These are phyloP conservation scores for Creontiades dilutus DNA, from an alignment of 2,888 invertebrate species.

Conservation along the genomic window DNA sequence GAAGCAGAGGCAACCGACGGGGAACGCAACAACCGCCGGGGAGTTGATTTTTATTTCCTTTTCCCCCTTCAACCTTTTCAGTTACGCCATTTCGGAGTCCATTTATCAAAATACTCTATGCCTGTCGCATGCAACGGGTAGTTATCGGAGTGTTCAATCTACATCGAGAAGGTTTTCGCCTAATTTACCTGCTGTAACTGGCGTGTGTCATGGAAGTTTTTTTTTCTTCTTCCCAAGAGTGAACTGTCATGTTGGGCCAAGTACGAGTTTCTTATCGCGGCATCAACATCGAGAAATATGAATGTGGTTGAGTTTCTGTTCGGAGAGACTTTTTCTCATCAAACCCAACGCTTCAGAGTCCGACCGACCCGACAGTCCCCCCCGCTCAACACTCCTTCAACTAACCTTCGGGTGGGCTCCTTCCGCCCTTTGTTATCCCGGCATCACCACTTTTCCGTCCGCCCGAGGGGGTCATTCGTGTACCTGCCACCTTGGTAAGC, in stretches of 20 bases:
- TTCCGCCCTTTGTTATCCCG: too few relatives aligned
- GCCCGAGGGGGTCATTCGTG: too few relatives aligned
- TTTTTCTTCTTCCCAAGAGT: background rate
- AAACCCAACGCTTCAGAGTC: too few relatives aligned
- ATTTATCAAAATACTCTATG: conserved; percentile 9
- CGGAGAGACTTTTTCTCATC: too few relatives aligned
- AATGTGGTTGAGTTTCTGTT: too few relatives aligned
- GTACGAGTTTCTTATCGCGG: background rate
- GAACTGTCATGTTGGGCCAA: background rate
- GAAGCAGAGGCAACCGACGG: background rate
- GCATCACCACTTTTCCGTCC: too few relatives aligned
- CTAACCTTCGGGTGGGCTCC: too few relatives aligned
- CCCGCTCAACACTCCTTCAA: too few relatives aligned
- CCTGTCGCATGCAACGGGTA: background rate
- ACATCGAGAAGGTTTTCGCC: background rate
- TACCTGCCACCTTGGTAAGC: too few relatives aligned
- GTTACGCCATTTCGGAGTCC: background rate
- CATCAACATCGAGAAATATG: background rate
- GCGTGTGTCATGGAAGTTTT: background rate
- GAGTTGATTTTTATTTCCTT: background rate
- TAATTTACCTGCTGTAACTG: conserved; percentile 17
- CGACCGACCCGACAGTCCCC: too few relatives aligned
- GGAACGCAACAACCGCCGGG: background rate
- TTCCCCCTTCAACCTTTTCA: background rate
- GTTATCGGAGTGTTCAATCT: conserved; percentile 2